Percentiles rank a stretch among this genome's conserved stretches.
Evolutionary conservation across 92 coral and sea anemone species (phyloP).

Genomic region (Epizoanthus scotinus): DNA sequence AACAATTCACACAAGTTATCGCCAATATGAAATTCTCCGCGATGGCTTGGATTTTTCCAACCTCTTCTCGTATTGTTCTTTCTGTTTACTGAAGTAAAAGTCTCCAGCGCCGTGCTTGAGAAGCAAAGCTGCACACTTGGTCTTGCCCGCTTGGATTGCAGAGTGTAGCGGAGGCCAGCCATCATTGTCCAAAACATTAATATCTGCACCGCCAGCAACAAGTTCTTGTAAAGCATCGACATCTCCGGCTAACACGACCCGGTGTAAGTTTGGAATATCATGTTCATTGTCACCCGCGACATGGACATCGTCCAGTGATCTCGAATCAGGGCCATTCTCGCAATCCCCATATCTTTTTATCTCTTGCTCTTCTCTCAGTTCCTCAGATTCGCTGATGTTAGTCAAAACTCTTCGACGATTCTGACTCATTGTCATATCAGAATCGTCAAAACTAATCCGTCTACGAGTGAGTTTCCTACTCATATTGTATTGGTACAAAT

Average conservation of each 20-base stretch:
- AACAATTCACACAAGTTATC: conserved; percentile 20
- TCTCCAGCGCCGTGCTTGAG: conserved; percentile 86
- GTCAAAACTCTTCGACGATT: conserved; percentile 51
- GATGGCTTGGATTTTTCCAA: conserved; percentile 58
- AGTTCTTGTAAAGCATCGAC: conserved; percentile 57
- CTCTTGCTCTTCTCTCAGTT: conserved; percentile 27
- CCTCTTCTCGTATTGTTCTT: conserved; percentile 73
- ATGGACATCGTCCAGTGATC: conserved; percentile 27
- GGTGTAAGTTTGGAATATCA: conserved; percentile 58
- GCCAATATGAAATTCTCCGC: conserved; percentile 77
- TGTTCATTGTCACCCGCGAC: conserved; percentile 25
- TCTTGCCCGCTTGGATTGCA: conserved; percentile 68
- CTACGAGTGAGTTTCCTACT: too few relatives aligned
- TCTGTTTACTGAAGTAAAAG: conserved; percentile 74
- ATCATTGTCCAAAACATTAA: conserved; percentile 66
- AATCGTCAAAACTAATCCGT: conserved; percentile 64
- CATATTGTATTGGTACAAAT: background rate
- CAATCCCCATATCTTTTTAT: background rate
- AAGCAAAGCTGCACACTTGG: conserved; percentile 80
- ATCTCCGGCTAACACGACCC: conserved; percentile 70
- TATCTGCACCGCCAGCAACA: conserved; percentile 72
- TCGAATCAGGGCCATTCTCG: background rate
- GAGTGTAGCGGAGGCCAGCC: conserved; percentile 91
- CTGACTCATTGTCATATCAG: conserved; percentile 29
- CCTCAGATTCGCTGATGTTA: conserved; percentile 67